Conservation (phyloP, 2,888 invertebrate species). For the Adelphocoris suturalis region DNA sequence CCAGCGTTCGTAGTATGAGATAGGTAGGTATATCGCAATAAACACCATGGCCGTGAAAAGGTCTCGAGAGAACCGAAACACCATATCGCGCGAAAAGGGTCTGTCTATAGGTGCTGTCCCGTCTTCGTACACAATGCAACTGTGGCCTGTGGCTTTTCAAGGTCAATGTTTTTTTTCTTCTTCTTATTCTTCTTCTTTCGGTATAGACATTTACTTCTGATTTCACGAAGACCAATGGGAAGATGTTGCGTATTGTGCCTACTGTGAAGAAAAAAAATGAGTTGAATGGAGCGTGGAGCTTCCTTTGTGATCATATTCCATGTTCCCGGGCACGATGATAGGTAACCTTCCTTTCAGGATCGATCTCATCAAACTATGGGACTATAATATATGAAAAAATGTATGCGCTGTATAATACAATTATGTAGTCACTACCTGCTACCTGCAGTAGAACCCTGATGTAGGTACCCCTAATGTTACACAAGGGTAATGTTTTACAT, state of each 20-base stretch:
- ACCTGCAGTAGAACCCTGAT: too few relatives aligned
- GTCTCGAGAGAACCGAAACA: not conserved
- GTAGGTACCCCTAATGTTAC: too few relatives aligned
- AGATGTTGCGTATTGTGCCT: not conserved
- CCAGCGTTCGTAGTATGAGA: not conserved
- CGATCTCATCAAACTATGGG: too few relatives aligned
- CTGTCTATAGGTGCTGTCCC: slow-evolving; percentile 17
- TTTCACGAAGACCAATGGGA: not conserved
- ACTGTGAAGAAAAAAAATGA: not conserved
- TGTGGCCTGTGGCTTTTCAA: not conserved
- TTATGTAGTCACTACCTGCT: too few relatives aligned
- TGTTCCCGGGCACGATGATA: too few relatives aligned
- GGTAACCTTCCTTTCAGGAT: too few relatives aligned
- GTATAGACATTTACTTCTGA: not conserved
- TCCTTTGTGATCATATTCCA: too few relatives aligned
- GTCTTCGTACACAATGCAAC: not conserved
- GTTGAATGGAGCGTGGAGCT: too few relatives aligned
- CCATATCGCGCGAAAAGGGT: not conserved
- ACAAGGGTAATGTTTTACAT: too few relatives aligned
- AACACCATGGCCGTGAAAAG: not conserved
- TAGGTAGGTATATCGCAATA: not conserved
- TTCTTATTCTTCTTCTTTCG: not conserved
- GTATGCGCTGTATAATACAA: too few relatives aligned
- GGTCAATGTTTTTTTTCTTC: not conserved
- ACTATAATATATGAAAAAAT: too few relatives aligned